Percentiles rank a stretch among this genome's conserved stretches.
These are phyloP conservation scores for Hemaris fuciformis DNA, from an alignment of 2,888 invertebrate species.

Conservation along the genomic window DNA sequence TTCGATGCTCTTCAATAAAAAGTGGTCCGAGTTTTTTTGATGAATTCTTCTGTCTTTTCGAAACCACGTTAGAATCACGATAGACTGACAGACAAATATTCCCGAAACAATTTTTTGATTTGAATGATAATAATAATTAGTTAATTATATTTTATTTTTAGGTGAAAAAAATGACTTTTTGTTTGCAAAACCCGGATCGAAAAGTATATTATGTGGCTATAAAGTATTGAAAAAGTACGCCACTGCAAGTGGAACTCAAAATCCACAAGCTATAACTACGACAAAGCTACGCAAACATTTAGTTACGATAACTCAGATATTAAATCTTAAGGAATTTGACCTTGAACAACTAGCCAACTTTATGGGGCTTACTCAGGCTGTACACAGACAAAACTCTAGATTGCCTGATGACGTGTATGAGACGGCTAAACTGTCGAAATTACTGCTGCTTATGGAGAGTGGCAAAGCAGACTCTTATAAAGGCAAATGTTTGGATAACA, in stretches of 20 bases:
- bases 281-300: slow-evolving; percentile 41
- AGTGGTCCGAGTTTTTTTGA: too few relatives aligned
- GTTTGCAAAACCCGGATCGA: background rate
- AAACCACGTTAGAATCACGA: too few relatives aligned
- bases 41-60: too few relatives aligned
- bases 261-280: slow-evolving; percentile 35
- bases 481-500: slow-evolving; percentile 31
- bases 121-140: too few relatives aligned
- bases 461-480: slow-evolving; percentile 34
- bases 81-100: too few relatives aligned
- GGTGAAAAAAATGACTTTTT: background rate
- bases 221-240: slow-evolving; percentile 35
- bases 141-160: too few relatives aligned
- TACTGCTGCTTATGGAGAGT: slow-evolving; percentile 37
- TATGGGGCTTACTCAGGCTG: slow-evolving; percentile 32
- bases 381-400: slow-evolving; percentile 33
- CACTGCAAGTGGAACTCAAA: slow-evolving; percentile 31
- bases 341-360: slow-evolving; percentile 38
- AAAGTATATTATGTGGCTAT: slow-evolving; percentile 32
- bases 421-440: slow-evolving; percentile 40
- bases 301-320: slow-evolving; percentile 37
- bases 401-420: slow-evolving; percentile 37
- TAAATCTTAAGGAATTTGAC: slow-evolving; percentile 37
- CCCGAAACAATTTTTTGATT: too few relatives aligned
- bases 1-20: too few relatives aligned